A percentile compares a stretch with the other conserved stretches of the same genome.
These are phyloP conservation scores for Phenganax marumi DNA, from an alignment of 92 coral and sea anemone genomes.

Conservation along the genomic window DNA sequence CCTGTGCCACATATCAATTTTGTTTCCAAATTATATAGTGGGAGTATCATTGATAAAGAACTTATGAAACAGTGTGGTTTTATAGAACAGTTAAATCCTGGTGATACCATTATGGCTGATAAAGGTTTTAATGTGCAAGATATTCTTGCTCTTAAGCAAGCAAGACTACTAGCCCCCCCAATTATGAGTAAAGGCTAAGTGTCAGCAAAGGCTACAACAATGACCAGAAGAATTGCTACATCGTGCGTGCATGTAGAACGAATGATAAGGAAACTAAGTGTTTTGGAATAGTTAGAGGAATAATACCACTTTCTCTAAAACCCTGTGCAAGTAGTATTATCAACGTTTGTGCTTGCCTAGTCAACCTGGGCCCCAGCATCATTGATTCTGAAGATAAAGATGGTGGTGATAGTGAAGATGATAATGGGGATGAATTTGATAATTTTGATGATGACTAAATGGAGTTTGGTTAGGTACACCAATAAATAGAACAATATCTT, in stretches of 20 bases:
- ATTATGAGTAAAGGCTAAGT: neutral
- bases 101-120: neutral
- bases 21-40: neutral
- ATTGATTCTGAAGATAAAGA: neutral
- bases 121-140: neutral
- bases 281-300: neutral
- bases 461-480: no score
- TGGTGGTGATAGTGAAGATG: neutral
- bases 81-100: neutral
- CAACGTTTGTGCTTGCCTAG: neutral
- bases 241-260: neutral
- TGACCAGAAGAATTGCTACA: constrained; percentile 5
- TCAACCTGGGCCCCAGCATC: neutral
- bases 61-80: neutral
- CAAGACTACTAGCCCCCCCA: neutral
- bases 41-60: neutral
- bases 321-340: neutral
- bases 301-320: neutral
- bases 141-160: neutral
- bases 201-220: neutral
- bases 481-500: no score
- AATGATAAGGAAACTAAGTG: constrained; percentile 1
- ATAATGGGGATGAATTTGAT: neutral
- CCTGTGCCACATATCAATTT: neutral
- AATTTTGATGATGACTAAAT: neutral